Percentiles rank a stretch among this genome's conserved stretches.
These are phyloP conservation scores for Myotis lucifugus DNA, from an alignment of 2,113 vertebrate genomes.

Conservation along the genomic window DNA sequence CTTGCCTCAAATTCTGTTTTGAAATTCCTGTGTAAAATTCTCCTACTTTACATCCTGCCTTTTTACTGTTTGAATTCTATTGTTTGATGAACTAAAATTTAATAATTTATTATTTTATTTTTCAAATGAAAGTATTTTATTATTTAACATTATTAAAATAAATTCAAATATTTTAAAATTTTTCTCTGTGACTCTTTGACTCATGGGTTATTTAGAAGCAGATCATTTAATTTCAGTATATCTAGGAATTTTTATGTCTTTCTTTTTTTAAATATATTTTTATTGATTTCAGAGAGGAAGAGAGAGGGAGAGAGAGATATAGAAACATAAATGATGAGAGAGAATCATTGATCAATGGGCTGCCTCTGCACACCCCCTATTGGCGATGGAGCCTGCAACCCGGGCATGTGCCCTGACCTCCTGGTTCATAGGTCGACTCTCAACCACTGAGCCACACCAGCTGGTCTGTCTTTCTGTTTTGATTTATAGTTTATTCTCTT, in stretches of 20 bases:
- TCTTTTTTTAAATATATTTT: too few species aligned
- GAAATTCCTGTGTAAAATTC: not conserved
- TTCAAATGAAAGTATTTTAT: not conserved
- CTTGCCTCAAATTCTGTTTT: not conserved
- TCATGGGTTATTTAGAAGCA: not conserved
- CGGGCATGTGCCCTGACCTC: too few species aligned
- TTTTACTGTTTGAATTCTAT: not conserved
- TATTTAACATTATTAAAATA: not conserved
- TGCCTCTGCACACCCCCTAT: too few species aligned
- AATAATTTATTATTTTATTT: not conserved
- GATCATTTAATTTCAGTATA: not conserved
- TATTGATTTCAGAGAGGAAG: too few species aligned
- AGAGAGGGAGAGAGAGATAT: too few species aligned
- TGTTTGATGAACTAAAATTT: not conserved
- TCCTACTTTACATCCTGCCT: not conserved
- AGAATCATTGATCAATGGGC: too few species aligned
- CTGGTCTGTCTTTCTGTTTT: not conserved
- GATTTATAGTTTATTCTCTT: not conserved
- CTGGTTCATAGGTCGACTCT: too few species aligned
- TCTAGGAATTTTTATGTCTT: not conserved
- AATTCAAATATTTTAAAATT: not conserved
- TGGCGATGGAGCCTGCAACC: too few species aligned
- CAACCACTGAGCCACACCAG: too few species aligned
- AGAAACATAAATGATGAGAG: too few species aligned
- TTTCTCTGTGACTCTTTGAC: not conserved